Conservation (phyloP, 2,888 invertebrate genomes). For the Melanargia galathea region DNA sequence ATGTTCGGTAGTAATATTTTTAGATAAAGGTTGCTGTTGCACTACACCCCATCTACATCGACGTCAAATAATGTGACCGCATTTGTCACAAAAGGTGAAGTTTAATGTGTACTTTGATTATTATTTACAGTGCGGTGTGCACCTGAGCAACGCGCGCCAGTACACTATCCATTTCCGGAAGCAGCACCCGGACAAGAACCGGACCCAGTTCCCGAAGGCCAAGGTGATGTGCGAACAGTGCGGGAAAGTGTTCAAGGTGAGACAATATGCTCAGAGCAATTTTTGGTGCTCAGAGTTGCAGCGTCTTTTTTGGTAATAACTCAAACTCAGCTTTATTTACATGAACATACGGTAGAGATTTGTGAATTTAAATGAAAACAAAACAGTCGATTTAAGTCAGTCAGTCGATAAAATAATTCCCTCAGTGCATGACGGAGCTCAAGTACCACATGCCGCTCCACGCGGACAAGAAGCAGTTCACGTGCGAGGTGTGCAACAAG, state of each 20-base stretch:
- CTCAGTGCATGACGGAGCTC: not conserved
- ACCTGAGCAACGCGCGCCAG: not conserved
- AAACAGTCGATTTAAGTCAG: no score
- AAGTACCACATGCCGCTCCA: slow-evolving; percentile 13
- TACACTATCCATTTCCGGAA: slow-evolving; percentile 4
- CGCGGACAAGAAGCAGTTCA: slow-evolving; percentile 3
- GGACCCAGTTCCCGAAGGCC: slow-evolving; percentile 1
- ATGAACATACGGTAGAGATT: not conserved
- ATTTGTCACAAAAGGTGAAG: no score
- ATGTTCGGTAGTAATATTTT: no score
- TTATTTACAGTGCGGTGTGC: not conserved
- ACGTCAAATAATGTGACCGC: no score
- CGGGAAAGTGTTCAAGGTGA: slow-evolving; percentile 13
- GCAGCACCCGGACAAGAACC: slow-evolving; percentile 9
- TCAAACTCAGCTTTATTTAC: no score
- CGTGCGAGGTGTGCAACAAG: slow-evolving; percentile 12
- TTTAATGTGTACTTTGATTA: no score
- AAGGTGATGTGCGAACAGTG: slow-evolving; percentile 12
- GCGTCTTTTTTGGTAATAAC: no score
- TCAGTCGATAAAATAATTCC: not conserved
- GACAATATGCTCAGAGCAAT: not conserved
- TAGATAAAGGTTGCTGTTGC: no score
- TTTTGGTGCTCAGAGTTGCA: no score
- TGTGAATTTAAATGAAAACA: not conserved
- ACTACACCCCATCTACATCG: no score